A percentile compares a stretch with the other conserved stretches of the same genome.
Conservation (phyloP, 2,113 vertebrate species). For the Ptilonorhynchus violaceus region DNA sequence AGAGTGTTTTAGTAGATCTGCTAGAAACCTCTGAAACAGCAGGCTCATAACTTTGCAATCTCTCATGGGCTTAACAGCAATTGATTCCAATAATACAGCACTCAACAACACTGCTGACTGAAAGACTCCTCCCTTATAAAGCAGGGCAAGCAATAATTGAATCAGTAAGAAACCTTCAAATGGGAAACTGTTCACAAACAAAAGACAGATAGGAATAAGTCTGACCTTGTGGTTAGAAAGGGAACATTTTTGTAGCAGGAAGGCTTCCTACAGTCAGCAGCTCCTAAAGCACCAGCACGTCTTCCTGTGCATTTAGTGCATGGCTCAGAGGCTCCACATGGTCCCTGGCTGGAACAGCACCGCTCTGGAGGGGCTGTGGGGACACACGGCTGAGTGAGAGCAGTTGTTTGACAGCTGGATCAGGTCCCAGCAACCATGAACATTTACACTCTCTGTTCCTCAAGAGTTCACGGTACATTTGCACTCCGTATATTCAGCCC, state of each 20-base stretch:
- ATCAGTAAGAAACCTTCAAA: neutral
- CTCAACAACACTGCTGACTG: neutral
- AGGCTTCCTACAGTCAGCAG: neutral
- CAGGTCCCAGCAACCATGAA: neutral
- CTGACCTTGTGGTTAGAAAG: neutral
- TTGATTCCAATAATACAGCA: neutral
- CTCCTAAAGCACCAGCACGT: neutral
- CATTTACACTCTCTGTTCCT: neutral
- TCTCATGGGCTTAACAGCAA: neutral
- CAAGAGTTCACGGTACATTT: neutral
- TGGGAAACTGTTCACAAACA: neutral
- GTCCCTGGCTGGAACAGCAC: rapidly evolving
- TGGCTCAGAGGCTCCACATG: rapidly evolving
- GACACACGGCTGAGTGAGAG: neutral
- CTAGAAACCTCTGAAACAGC: neutral
- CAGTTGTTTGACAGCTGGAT: neutral
- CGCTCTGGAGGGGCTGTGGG: neutral
- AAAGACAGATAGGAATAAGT: neutral
- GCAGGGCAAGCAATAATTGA: neutral
- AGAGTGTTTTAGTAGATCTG: neutral
- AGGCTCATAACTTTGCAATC: neutral
- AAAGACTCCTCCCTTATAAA: neutral
- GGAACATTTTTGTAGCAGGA: neutral
- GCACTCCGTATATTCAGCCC: neutral
- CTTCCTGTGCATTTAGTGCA: neutral